phyloP scores from a whole-genome alignment of 2,797 vertebrate genomes.

The Malacoctenus gilli region DNA sequence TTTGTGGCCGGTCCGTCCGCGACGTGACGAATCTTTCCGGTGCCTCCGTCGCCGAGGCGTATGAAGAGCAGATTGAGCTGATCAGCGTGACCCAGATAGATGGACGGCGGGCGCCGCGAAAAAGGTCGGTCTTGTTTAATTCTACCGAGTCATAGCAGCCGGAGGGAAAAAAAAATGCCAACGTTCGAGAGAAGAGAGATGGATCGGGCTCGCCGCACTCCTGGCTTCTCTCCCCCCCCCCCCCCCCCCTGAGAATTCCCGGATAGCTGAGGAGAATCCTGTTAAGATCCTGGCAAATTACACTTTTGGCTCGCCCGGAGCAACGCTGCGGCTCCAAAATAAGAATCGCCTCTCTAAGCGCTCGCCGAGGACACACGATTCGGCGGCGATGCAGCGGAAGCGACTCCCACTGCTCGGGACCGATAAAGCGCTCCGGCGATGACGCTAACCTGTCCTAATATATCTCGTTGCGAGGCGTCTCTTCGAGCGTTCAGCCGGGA shows the following conservation, averaged over 20 bases:
- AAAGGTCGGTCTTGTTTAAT: slow-evolving; percentile 65
- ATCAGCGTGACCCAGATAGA: slow-evolving; percentile 72
- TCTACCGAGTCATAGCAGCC: slow-evolving; percentile 53
- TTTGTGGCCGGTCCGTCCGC: slow-evolving; percentile 16
- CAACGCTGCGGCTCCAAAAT: slow-evolving; percentile 46
- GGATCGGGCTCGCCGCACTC: slow-evolving; percentile 54
- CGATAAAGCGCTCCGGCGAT: slow-evolving; percentile 54
- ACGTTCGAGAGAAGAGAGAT: slow-evolving; percentile 58
- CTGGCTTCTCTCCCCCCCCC: no score
- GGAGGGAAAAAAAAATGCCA: slow-evolving; percentile 46
- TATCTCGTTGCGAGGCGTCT: slow-evolving; percentile 35
- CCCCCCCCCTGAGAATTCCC: slow-evolving; percentile 47
- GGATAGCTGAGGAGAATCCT: slow-evolving; percentile 56
- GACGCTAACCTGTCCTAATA: slow-evolving; percentile 72
- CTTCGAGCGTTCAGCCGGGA: slow-evolving; percentile 43
- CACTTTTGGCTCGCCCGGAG: slow-evolving; percentile 43
- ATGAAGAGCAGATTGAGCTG: slow-evolving; percentile 63
- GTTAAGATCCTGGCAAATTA: slow-evolving; percentile 55
- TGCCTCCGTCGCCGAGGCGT: slow-evolving; percentile 39
- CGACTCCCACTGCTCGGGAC: slow-evolving; percentile 42
- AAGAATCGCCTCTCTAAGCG: slow-evolving; percentile 33
- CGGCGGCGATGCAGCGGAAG: slow-evolving; percentile 37
- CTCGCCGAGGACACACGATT: slow-evolving; percentile 49
- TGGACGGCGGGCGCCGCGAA: slow-evolving; percentile 53
- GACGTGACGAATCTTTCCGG: slow-evolving; percentile 42